Conservation (phyloP, 2,113 vertebrate genomes). For the Meleagris gallopavo region DNA sequence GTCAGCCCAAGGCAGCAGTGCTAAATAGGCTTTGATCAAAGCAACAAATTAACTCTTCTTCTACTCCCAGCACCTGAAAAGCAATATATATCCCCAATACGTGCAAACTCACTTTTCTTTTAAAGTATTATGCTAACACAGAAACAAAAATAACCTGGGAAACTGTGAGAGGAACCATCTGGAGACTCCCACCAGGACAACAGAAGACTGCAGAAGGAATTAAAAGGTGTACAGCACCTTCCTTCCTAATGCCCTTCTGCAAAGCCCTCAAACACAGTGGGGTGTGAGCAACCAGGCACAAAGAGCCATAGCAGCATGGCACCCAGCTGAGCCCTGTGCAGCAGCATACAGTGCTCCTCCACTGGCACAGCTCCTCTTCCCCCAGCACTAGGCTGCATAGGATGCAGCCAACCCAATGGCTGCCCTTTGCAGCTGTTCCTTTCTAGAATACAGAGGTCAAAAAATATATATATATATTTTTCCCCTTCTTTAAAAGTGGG, state of each 20-base stretch:
- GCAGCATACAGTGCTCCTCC: background rate
- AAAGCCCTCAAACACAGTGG: fast-evolving
- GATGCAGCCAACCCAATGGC: background rate
- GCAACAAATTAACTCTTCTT: background rate
- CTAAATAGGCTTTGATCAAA: background rate
- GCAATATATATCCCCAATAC: background rate
- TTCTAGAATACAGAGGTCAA: background rate
- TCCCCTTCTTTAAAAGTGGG: background rate
- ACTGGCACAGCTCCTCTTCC: fast-evolving
- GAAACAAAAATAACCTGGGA: constrained; percentile 32
- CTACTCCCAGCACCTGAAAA: background rate
- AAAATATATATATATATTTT: background rate
- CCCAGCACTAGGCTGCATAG: background rate
- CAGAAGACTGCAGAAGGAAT: background rate
- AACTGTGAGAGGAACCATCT: constrained; percentile 59
- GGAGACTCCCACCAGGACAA: constrained; percentile 19
- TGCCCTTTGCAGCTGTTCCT: constrained; percentile 43
- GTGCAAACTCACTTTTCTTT: background rate
- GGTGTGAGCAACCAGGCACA: background rate
- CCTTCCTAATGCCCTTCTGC: background rate
- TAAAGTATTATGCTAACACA: background rate
- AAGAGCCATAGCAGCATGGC: constrained; percentile 11
- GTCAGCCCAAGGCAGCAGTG: background rate
- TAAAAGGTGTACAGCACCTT: background rate
- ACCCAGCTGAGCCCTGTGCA: constrained; percentile 14